Evolutionary conservation across 2,888 invertebrate genomes (phyloP).

Genomic region (Cloeon dipterum): DNA sequence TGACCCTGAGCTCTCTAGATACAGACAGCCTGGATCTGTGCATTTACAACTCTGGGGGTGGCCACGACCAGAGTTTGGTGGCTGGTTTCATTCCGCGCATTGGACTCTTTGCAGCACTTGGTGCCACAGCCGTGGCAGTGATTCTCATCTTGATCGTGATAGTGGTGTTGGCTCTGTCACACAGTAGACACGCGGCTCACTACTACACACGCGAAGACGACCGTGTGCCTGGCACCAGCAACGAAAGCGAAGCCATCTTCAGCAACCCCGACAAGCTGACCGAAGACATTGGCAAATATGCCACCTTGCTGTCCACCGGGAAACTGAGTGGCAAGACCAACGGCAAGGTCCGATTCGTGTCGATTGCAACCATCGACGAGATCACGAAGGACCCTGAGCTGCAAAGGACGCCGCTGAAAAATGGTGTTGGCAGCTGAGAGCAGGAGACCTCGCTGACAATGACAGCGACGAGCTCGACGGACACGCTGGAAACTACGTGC

Average conservation of each 20-base stretch:
- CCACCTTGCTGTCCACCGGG: not conserved
- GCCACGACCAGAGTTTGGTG: constrained; percentile 13
- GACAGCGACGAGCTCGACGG: no score
- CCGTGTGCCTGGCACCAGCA: constrained; percentile 11
- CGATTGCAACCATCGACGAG: constrained; percentile 6
- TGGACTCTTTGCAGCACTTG: constrained; percentile 25
- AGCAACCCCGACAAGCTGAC: not conserved
- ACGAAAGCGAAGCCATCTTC: not conserved
- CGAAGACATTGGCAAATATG: constrained; percentile 1
- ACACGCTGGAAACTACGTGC: no score
- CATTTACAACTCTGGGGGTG: constrained; percentile 17
- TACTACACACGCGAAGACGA: constrained; percentile 66
- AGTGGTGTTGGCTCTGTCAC: constrained; percentile 28
- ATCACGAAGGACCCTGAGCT: constrained; percentile 6
- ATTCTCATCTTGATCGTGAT: constrained; percentile 24
- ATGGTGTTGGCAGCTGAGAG: constrained; percentile 1
- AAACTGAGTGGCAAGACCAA: no score
- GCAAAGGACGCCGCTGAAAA: not conserved
- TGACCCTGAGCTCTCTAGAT: constrained; percentile 16
- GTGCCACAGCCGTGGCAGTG: constrained; percentile 32
- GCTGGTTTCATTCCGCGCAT: constrained; percentile 28
- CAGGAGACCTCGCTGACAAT: not conserved
- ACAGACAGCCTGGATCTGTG: constrained; percentile 21
- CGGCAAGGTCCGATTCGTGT: constrained; percentile 1
- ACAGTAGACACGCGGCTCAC: constrained; percentile 41